Conservation (phyloP, 2,797 vertebrate genomes). For the Varecia variegata region DNA sequence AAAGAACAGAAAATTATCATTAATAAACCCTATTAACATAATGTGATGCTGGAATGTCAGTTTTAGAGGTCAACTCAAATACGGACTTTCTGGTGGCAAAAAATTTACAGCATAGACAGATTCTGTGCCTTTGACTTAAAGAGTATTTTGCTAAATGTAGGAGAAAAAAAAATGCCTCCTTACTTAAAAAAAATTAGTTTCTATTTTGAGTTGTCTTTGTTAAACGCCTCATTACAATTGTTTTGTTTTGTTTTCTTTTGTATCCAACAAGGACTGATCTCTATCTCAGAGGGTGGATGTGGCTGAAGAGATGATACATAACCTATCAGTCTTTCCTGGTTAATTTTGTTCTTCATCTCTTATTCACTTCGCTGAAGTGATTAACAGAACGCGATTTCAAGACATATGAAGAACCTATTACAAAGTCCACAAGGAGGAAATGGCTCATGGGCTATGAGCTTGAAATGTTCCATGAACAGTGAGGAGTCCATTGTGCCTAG, state of each 20-base stretch:
- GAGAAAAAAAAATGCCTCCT: background rate
- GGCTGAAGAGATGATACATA: background rate
- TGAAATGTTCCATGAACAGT: slow-evolving; percentile 7
- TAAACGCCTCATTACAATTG: slow-evolving; percentile 11
- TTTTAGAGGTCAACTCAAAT: slow-evolving; percentile 25
- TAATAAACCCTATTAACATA: background rate
- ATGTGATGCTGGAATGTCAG: background rate
- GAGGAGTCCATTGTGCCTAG: slow-evolving; percentile 16
- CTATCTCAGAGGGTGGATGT: background rate
- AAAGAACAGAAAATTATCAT: background rate
- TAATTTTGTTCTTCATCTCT: slow-evolving; percentile 5
- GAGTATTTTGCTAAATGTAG: background rate
- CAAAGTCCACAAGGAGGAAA: background rate
- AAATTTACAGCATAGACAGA: background rate
- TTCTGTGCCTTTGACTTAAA: background rate
- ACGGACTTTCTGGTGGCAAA: background rate
- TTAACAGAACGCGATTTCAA: background rate
- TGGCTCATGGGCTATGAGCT: background rate
- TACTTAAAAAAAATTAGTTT: slow-evolving; percentile 26
- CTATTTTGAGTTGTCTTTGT: slow-evolving; percentile 55
- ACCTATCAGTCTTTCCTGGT: background rate
- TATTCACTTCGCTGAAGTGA: background rate
- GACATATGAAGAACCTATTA: slow-evolving; percentile 28
- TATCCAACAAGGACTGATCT: slow-evolving; percentile 17
- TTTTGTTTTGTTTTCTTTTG: slow-evolving; percentile 29